Conservation (phyloP, 2,888 invertebrate genomes). For the Euplexia lucipara region DNA sequence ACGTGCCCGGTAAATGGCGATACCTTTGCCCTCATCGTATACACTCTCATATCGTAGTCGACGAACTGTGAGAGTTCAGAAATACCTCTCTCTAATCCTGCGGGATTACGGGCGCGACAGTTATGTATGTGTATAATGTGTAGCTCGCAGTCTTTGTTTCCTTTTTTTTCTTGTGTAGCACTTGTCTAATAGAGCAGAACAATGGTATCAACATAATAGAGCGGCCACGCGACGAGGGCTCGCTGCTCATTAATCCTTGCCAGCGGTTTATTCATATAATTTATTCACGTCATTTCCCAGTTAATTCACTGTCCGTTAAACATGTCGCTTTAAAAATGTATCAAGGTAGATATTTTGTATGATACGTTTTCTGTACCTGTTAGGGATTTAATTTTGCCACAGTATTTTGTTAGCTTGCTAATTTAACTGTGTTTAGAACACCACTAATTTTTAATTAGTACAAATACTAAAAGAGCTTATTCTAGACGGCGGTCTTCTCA, state of each 20-base stretch:
- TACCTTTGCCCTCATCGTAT: slow-evolving; percentile 50
- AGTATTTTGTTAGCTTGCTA: slow-evolving; percentile 21
- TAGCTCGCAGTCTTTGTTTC: slow-evolving; percentile 42
- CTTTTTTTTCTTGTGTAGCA: slow-evolving; percentile 40
- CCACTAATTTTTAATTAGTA: too few relatives aligned
- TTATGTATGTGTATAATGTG: slow-evolving; percentile 31
- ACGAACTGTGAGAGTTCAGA: slow-evolving; percentile 32
- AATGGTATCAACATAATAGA: slow-evolving; percentile 60
- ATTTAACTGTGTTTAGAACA: background rate
- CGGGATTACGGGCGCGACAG: slow-evolving; percentile 31
- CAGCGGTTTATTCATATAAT: slow-evolving; percentile 81
- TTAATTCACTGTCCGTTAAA: slow-evolving; percentile 82
- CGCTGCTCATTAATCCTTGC: slow-evolving; percentile 83
- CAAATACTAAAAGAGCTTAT: too few relatives aligned
- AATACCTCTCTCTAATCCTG: slow-evolving; percentile 43
- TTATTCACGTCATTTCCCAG: slow-evolving; percentile 84
- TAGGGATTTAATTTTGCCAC: slow-evolving; percentile 14
- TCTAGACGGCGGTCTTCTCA: too few relatives aligned
- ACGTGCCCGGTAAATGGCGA: slow-evolving; percentile 38
- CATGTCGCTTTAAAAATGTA: slow-evolving; percentile 76
- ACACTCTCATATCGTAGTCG: slow-evolving; percentile 45
- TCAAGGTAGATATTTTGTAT: slow-evolving; percentile 65
- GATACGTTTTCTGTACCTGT: slow-evolving; percentile 32
- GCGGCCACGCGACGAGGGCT: slow-evolving; percentile 70
- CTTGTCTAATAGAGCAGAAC: slow-evolving; percentile 57